phyloP scores from a whole-genome alignment of 2,888 invertebrate species.

The Molanna angustata region DNA sequence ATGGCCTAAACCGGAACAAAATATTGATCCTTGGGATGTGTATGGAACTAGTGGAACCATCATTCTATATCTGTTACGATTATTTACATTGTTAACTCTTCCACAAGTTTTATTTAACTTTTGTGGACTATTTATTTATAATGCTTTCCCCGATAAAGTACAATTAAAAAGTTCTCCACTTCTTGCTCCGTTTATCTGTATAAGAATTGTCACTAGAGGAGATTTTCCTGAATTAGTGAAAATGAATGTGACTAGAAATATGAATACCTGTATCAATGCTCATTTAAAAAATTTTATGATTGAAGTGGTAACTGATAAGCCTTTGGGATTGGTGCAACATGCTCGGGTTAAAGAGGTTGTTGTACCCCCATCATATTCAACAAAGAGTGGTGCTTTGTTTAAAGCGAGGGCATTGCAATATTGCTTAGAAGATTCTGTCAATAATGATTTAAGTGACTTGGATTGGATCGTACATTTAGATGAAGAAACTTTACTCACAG shows the following conservation, averaged over 20 bases:
- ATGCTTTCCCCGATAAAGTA: conserved; percentile 93
- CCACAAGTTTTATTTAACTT: conserved; percentile 90
- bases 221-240: conserved; percentile 90
- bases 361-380: conserved; percentile 81
- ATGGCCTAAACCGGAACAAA: conserved; percentile 54
- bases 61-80: conserved; percentile 72
- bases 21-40: conserved; percentile 75
- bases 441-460: conserved; percentile 73
- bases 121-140: conserved; percentile 82
- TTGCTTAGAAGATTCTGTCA: conserved; percentile 88
- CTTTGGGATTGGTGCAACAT: conserved; percentile 72
- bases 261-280: conserved; percentile 82
- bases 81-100: conserved; percentile 79
- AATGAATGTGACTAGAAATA: conserved; percentile 80
- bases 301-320: conserved; percentile 93
- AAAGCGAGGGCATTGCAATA: conserved; percentile 95
- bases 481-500: conserved; percentile 92
- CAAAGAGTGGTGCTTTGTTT: conserved; percentile 89
- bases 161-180: conserved; percentile 85
- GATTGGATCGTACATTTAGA: conserved; percentile 98
- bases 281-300: conserved; percentile 94
- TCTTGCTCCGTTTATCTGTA: conserved; percentile 90
- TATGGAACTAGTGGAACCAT: conserved; percentile 77
- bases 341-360: conserved; percentile 83
- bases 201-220: conserved; percentile 91